Base-by-base conservation (phyloP, 2,113 vertebrate species). In the Chauna torquata region DNA sequence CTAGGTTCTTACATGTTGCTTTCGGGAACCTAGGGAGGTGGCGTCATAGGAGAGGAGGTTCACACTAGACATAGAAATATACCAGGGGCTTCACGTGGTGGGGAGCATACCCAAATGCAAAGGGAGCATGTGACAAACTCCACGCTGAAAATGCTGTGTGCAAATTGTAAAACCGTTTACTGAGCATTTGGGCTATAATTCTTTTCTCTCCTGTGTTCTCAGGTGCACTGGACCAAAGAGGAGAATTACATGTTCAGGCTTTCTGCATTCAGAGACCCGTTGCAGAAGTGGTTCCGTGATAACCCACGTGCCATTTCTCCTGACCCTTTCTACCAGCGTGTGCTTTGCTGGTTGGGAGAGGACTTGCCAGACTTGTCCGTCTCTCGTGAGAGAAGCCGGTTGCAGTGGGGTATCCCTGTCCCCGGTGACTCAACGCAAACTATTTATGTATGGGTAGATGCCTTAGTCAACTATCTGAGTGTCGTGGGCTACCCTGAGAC, bases 221-320 rank as follows among this genome's bases (percentile, higher is more conserved):
- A 99, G 99, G 99, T 99, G 82, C 98, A 99, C 84, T 99, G 99
- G 99, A 99, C 99, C 96, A 98, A 98, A 82, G 99, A 99, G 96
- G 98, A 99, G 72, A 99, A 99, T 92, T 99, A 99, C 93, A 98
- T 99, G 98, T 99, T 99, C 96, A 98, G 98, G 49, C 98, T 99
- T 14, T 99, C 99, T 0, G 96, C 85, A 0, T 99, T 99, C 66
- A 98, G 94, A 47, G 96, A 98, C 40, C 98, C 96, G 1, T 92
- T 99, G 74, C 98, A 84, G 42, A 93, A 92, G 50, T 99, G 99
- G 99, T 97, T 99, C 22, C 95, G 13, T 58, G 96, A 92, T 54
- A 97, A 98, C 85, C 99, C 99, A 1, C 76, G 25, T 0, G 98
- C 97, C 3, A 55, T 99, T 6, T 97, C 90, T 32, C 99, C 99